Conservation (phyloP, 2,888 invertebrate species). For the Synanthedon formicaeformis region DNA sequence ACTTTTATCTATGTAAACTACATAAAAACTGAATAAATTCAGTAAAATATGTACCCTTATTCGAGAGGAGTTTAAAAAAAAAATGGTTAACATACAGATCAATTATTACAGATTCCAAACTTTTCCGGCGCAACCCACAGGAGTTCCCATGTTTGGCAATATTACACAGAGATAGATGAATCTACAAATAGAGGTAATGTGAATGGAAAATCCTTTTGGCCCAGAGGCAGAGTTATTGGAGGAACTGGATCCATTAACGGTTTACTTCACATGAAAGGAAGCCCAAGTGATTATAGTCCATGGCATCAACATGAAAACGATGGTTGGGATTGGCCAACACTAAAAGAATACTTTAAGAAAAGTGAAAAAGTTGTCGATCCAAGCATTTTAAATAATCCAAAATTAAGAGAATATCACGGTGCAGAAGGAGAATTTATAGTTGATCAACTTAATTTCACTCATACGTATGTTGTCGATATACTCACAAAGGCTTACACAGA, state of each 20-base stretch:
- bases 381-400: constrained; percentile 39
- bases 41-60: no score
- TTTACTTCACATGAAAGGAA: constrained; percentile 49
- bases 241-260: constrained; percentile 60
- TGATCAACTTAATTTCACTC: constrained; percentile 56
- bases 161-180: constrained; percentile 45
- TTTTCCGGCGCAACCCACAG: constrained; percentile 22
- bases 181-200: constrained; percentile 31
- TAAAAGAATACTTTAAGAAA: constrained; percentile 50
- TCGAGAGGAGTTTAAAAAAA: no score
- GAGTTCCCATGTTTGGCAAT: constrained; percentile 38
- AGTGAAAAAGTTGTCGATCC: constrained; percentile 53
- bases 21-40: no score
- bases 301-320: constrained; percentile 44
- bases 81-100: no score
- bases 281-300: constrained; percentile 40
- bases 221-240: constrained; percentile 49
- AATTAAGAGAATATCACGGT: constrained; percentile 46
- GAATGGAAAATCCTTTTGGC: constrained; percentile 45
- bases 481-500: constrained; percentile 54
- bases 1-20: no score
- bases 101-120: no score
- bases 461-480: constrained; percentile 35
- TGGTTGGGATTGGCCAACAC: constrained; percentile 52
- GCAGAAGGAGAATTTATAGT: constrained; percentile 62